Percentiles rank a stretch among this genome's conserved stretches.
Conservation (phyloP, 2,888 invertebrate genomes). For the Polyommatus iphigenia region DNA sequence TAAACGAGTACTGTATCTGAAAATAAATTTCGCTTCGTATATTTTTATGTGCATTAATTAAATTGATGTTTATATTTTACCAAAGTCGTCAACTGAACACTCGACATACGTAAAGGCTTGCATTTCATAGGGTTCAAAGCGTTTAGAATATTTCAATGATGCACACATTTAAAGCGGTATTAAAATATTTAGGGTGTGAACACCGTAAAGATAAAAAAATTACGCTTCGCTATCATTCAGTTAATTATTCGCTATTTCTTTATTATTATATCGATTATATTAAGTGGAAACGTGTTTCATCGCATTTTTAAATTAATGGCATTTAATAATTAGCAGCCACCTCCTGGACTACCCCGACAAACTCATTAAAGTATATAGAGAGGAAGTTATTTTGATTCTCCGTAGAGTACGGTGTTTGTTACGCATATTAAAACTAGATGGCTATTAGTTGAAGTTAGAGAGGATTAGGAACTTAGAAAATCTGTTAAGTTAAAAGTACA, state of each 20-base stretch:
- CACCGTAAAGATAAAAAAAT: background rate
- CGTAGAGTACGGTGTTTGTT: slow-evolving; percentile 22
- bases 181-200: background rate
- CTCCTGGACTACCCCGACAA: slow-evolving; percentile 20
- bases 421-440: slow-evolving; percentile 30
- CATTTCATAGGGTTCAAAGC: background rate
- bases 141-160: background rate
- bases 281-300: background rate
- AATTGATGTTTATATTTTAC: background rate
- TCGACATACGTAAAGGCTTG: background rate
- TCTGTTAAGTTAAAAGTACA: background rate
- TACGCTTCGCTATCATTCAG: too few relatives aligned
- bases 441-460: background rate
- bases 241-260: too few relatives aligned
- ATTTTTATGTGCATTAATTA: background rate
- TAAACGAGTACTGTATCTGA: background rate
- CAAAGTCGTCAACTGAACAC: background rate
- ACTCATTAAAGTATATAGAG: slow-evolving; percentile 32
- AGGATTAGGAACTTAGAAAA: background rate
- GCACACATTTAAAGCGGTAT: background rate
- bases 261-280: background rate
- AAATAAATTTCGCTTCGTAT: background rate
- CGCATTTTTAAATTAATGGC: background rate
- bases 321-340: background rate
- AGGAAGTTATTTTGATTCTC: slow-evolving; percentile 32